Percentiles rank a stretch among this genome's conserved stretches.
Evolutionary conservation across 2,888 invertebrate species (phyloP).

Genomic region (Fissipunctia ypsillon): DNA sequence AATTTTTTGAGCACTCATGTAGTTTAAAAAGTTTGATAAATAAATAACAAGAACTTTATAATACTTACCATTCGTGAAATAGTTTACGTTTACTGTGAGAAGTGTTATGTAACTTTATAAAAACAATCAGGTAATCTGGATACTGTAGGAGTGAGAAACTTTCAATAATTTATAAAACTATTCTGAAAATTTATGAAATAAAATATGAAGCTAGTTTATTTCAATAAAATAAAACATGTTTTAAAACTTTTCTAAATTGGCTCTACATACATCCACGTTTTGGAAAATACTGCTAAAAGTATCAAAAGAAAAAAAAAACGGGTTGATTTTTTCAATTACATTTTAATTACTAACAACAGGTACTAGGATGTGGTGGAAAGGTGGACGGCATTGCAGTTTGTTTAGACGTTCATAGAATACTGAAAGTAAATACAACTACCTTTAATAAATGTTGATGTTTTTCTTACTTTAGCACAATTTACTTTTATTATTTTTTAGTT

Average conservation of each 20-base stretch:
- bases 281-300: neutral
- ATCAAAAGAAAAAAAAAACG: neutral
- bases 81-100: neutral
- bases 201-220: neutral
- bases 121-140: neutral
- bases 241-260: neutral
- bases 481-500: no score
- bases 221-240: neutral
- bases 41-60: neutral
- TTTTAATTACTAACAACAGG: neutral
- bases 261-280: neutral
- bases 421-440: neutral
- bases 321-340: neutral
- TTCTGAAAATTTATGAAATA: neutral
- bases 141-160: neutral
- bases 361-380: neutral
- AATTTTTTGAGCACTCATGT: no score
- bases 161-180: neutral
- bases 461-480: neutral
- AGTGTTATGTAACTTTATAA: neutral
- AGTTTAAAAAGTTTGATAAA: neutral
- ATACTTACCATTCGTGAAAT: neutral
- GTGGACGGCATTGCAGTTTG: neutral
- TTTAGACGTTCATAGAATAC: neutral
- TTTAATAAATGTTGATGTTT: neutral